phyloP scores from a whole-genome alignment of 2,113 vertebrate genomes.

The Chionodraco myersi region DNA sequence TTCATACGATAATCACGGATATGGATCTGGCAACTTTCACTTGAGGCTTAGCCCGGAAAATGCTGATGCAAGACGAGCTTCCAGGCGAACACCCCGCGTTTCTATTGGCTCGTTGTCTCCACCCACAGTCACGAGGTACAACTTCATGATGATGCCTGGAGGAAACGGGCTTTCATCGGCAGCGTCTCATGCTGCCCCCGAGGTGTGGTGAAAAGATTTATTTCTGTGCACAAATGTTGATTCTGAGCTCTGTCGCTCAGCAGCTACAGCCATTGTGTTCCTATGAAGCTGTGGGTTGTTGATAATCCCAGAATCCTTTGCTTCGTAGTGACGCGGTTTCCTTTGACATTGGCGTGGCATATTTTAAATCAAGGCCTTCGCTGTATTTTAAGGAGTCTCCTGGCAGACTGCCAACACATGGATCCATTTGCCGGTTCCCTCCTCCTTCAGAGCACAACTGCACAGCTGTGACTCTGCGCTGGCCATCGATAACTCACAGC shows the following conservation, averaged over 20 bases:
- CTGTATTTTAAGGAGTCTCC: slow-evolving; percentile 77
- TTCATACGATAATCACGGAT: slow-evolving; percentile 69
- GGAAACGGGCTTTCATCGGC: slow-evolving; percentile 71
- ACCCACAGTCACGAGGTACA: slow-evolving; percentile 75
- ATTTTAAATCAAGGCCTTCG: slow-evolving; percentile 72
- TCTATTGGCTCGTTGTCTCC: slow-evolving; percentile 73
- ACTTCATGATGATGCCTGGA: slow-evolving; percentile 69
- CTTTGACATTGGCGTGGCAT: slow-evolving; percentile 70
- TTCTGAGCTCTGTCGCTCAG: slow-evolving; percentile 50
- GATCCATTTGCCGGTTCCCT: slow-evolving; percentile 62
- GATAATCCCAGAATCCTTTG: slow-evolving; percentile 40
- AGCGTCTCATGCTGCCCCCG: slow-evolving; percentile 53
- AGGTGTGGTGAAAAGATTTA: slow-evolving; percentile 59
- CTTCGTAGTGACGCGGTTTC: slow-evolving; percentile 63
- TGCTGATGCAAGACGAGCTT: slow-evolving; percentile 71
- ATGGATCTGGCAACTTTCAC: slow-evolving; percentile 68
- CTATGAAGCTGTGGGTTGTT: slow-evolving; percentile 52
- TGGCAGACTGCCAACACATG: slow-evolving; percentile 76
- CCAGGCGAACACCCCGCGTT: slow-evolving; percentile 53
- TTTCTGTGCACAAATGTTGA: slow-evolving; percentile 53
- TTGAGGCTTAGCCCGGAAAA: slow-evolving; percentile 62
- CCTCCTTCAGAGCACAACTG: slow-evolving; percentile 65
- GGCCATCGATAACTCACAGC: slow-evolving; percentile 64
- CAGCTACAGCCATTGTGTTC: slow-evolving; percentile 66
- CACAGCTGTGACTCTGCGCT: slow-evolving; percentile 78